These are phyloP conservation scores for Carlito syrichta DNA, from an alignment of 2,113 vertebrate species.

Conservation along the genomic window DNA sequence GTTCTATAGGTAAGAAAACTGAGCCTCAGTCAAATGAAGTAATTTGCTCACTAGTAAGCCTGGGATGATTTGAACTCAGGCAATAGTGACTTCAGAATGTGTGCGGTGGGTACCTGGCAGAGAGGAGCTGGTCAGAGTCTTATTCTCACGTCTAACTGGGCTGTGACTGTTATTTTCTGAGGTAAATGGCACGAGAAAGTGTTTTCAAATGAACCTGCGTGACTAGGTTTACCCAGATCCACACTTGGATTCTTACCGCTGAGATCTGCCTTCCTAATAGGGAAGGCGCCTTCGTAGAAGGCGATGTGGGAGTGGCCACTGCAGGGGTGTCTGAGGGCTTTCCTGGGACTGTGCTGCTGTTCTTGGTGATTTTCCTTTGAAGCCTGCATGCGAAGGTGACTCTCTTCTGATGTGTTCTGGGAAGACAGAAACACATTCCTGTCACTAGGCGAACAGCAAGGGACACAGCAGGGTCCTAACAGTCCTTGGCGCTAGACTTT, in stretches of 20 bases:
- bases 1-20: not conserved
- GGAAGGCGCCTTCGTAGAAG: slow-evolving; percentile 58
- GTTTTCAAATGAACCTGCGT: not conserved
- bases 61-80: not conserved
- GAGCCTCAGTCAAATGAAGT: not conserved
- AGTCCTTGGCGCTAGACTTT: not conserved
- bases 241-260: not conserved
- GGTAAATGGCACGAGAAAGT: not conserved
- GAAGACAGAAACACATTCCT: slow-evolving; percentile 51
- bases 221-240: not conserved
- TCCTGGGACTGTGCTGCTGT: not conserved
- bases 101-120: not conserved
- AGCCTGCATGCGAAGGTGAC: not conserved
- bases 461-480: not conserved
- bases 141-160: not conserved
- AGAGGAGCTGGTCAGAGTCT: not conserved
- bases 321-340: slow-evolving; percentile 40
- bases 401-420: slow-evolving; percentile 27
- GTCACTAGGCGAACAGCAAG: slow-evolving; percentile 21
- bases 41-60: not conserved
- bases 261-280: slow-evolving; percentile 59
- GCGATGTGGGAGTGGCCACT: slow-evolving; percentile 53
- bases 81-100: not conserved
- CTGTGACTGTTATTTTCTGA: not conserved
- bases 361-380: slow-evolving; percentile 26